Evolutionary conservation across 2,888 invertebrate genomes (phyloP).

Genomic region (Xiphydria camelus): DNA sequence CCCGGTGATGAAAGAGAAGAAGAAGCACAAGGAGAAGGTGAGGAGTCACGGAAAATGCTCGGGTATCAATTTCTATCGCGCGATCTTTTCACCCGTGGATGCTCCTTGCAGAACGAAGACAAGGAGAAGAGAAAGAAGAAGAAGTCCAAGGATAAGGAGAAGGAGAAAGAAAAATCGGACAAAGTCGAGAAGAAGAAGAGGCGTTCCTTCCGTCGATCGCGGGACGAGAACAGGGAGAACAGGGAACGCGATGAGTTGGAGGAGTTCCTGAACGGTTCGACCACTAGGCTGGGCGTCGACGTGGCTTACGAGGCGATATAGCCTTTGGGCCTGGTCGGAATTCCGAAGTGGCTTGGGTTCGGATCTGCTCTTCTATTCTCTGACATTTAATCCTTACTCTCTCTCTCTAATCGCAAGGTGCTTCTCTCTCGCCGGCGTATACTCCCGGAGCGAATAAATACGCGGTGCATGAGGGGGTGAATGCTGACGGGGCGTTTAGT

Average conservation of each 20-base stretch:
- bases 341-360: conserved; percentile 2
- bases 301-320: conserved; percentile 67
- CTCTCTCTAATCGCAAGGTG: not conserved
- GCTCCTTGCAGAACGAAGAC: conserved; percentile 54
- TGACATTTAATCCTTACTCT: not conserved
- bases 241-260: conserved; percentile 63
- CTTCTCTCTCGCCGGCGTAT: not conserved
- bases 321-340: conserved; percentile 28
- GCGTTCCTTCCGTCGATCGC: conserved; percentile 52
- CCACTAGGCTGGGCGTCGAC: conserved; percentile 61
- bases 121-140: conserved; percentile 64
- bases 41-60: not conserved
- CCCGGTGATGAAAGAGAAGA: conserved; percentile 53
- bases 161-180: conserved; percentile 61
- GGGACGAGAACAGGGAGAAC: conserved; percentile 57
- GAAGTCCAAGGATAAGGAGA: conserved; percentile 56
- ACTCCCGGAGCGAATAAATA: too few species aligned
- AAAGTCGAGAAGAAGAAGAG: conserved; percentile 57
- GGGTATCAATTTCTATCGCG: too few species aligned
- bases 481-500: too few species aligned
- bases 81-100: conserved; percentile 3
- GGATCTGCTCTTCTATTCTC: not conserved
- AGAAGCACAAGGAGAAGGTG: conserved; percentile 53
- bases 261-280: conserved; percentile 65
- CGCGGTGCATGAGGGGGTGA: too few species aligned